A percentile compares a stretch with the other conserved stretches of the same genome.
These are phyloP conservation scores for Halesus radiatus DNA, from an alignment of 1,140 invertebrate genomes.

Conservation along the genomic window DNA sequence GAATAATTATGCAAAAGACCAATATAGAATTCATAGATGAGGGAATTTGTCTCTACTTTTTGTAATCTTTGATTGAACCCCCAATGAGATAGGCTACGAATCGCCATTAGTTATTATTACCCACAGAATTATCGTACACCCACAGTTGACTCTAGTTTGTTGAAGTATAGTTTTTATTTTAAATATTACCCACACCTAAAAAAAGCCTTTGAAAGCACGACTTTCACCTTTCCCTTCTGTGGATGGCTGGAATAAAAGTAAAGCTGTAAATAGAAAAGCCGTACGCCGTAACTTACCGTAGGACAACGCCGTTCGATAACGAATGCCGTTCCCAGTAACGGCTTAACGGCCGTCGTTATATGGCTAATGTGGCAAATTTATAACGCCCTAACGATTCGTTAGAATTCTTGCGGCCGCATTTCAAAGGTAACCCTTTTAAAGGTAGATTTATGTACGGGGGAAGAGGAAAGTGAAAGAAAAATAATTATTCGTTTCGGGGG, in stretches of 20 bases:
- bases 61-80: too few species aligned
- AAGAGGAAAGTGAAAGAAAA: too few species aligned
- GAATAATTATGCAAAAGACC: too few species aligned
- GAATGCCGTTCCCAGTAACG: constrained; percentile 48
- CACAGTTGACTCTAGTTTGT: too few species aligned
- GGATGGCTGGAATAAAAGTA: not conserved
- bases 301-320: constrained; percentile 45
- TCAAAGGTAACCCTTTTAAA: constrained; percentile 4
- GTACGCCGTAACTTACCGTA: constrained; percentile 11
- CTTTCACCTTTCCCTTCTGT: not conserved
- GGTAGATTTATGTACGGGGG: constrained; percentile 14
- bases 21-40: too few species aligned
- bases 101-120: too few species aligned
- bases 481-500: too few species aligned
- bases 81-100: too few species aligned
- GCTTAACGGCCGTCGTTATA: constrained; percentile 53
- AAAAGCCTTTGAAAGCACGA: not conserved
- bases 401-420: constrained; percentile 41
- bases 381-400: constrained; percentile 50
- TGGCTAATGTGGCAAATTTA: constrained; percentile 56
- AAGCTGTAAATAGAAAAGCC: not conserved
- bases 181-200: too few species aligned
- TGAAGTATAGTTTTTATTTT: too few species aligned
- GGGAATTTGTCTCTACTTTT: too few species aligned
- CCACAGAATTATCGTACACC: too few species aligned